phyloP scores from a whole-genome alignment of 2,797 vertebrate genomes.

The Sebastes kiyomatsui region DNA sequence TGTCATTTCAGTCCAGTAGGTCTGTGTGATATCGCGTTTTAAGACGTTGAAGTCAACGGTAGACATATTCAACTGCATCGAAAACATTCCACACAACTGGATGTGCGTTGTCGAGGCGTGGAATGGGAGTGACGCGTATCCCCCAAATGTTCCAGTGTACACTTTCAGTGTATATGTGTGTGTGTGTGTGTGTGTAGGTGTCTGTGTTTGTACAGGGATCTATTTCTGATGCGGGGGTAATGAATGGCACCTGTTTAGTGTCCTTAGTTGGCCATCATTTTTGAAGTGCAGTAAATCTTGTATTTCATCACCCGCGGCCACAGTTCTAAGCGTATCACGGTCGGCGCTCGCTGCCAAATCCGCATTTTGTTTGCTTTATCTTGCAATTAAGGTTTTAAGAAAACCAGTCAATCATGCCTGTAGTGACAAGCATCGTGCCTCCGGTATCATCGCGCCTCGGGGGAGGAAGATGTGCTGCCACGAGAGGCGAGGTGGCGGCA shows the following conservation, averaged over 20 bases:
- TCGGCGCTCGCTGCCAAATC: slow-evolving; percentile 33
- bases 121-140: slow-evolving; percentile 38
- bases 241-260: slow-evolving; percentile 76
- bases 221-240: slow-evolving; percentile 72
- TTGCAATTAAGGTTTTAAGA: slow-evolving; percentile 42
- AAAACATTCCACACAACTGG: slow-evolving; percentile 46
- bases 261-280: slow-evolving; percentile 67
- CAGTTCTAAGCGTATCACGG: slow-evolving; percentile 34
- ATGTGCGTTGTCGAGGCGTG: slow-evolving; percentile 36
- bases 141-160: slow-evolving; percentile 39
- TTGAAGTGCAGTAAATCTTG: slow-evolving; percentile 66
- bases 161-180: background rate
- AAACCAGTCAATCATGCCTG: slow-evolving; percentile 36
- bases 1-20: slow-evolving; percentile 55
- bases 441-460: slow-evolving; percentile 6
- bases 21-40: slow-evolving; percentile 27
- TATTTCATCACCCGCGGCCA: slow-evolving; percentile 61
- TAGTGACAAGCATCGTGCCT: slow-evolving; percentile 46
- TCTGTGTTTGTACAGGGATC: slow-evolving; percentile 59
- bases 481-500: background rate
- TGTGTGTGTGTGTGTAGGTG: slow-evolving; percentile 10
- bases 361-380: slow-evolving; percentile 49
- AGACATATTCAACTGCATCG: slow-evolving; percentile 41
- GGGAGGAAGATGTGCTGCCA: background rate
- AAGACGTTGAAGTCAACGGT: slow-evolving; percentile 40